A percentile compares a stretch with the other conserved stretches of the same genome.
Evolutionary conservation across 1,140 invertebrate species (phyloP).

Genomic region (Drosophila tani): DNA sequence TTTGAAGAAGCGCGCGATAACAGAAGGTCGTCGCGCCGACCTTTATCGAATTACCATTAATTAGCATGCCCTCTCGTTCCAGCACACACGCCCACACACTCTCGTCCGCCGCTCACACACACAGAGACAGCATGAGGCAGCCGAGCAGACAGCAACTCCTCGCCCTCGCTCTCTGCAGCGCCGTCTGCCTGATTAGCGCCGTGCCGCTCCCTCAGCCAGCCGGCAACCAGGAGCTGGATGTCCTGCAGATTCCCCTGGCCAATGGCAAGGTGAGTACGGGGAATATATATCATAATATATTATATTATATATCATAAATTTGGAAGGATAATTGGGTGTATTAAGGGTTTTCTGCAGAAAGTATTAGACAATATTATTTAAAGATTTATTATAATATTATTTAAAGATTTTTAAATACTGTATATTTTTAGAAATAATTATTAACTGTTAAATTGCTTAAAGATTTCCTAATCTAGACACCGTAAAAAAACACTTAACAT

Average conservation of each 20-base stretch:
- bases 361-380: no score
- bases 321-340: no score
- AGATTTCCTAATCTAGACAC: neutral
- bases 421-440: neutral
- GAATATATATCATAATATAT: no score
- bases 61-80: slow-evolving; percentile 40
- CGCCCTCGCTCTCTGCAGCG: slow-evolving; percentile 62
- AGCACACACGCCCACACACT: slow-evolving; percentile 13
- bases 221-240: slow-evolving; percentile 76
- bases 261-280: slow-evolving; percentile 79
- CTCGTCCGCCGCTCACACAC: neutral
- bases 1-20: slow-evolving; percentile 5
- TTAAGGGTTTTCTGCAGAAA: no score
- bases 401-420: no score
- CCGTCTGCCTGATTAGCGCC: slow-evolving; percentile 64
- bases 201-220: slow-evolving; percentile 69
- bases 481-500: neutral
- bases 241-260: slow-evolving; percentile 77
- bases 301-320: no score
- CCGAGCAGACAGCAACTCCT: slow-evolving; percentile 66
- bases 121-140: slow-evolving; percentile 69
- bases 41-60: slow-evolving; percentile 37
- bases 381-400: no score
- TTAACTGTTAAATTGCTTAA: neutral
- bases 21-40: slow-evolving; percentile 34